Evolutionary conservation across 2,888 invertebrate genomes (phyloP), one percentile per base, ranked within the genome.

Genomic region (Pammene aurita): DNA sequence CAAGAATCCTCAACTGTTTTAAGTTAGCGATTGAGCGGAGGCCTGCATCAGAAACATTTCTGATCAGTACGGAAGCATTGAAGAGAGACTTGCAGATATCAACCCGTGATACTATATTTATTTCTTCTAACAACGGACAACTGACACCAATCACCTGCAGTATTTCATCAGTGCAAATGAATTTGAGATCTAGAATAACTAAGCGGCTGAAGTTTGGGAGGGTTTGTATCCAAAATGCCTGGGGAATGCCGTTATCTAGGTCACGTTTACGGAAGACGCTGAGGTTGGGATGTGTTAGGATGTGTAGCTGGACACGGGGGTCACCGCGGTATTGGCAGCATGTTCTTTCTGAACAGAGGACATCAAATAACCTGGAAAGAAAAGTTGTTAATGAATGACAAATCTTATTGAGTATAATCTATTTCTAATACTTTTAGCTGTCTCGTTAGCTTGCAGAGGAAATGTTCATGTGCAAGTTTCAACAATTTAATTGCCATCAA

Each of bases 81-180:
- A 93, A 89, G 41, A 83, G 82, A 9, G 93, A 92, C 78, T 90
- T 93, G 71, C 86, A 87, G 54, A 93, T 85, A 75, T 92, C 92
- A 70, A 93, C 90, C 76, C 85, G 84, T 62, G 93, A 93, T 64
- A 93, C 91, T 72, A 92, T 90, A 74, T 93, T 93, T 46, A 93
- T 81, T 77, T 93, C 92, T 78, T 91, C 89, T 1, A 93, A 84
- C 46, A 87, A 75, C 46, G 77, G 85, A 74, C 93, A 93, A 72
- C 80, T 84, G 14, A 78, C 73, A 48, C 91, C 86, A 1, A 93
- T 83, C 35, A 91, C 84, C 78, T 89, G 78, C 13, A 93, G 86
- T 56, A 93, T 92, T 82, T 93, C 93, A 74, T 93, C 92, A 26
- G 93, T 92, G 74, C 93, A 93, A 73, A 92, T 87, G 75, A 93